Evolutionary conservation across 2,113 vertebrate species (phyloP).

Genomic region (Camelus bactrianus): DNA sequence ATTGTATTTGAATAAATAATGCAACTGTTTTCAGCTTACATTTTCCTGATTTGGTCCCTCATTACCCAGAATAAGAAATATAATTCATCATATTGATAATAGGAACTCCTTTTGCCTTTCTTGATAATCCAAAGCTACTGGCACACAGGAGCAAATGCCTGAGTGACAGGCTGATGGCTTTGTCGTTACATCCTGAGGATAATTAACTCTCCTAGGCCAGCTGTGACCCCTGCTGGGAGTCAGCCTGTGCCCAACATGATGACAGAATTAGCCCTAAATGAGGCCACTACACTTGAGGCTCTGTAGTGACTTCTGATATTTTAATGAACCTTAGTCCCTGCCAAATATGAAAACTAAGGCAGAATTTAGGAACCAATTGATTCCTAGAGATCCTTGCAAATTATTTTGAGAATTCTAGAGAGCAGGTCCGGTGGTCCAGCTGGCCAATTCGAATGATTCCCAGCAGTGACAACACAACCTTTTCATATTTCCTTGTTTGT

Average conservation of each 20-base stretch:
- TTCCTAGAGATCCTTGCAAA: conserved; percentile 37
- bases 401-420: conserved; percentile 45
- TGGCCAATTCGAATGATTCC: neutral
- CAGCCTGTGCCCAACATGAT: conserved; percentile 63
- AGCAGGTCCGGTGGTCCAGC: neutral
- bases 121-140: conserved; percentile 56
- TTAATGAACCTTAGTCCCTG: conserved; percentile 40
- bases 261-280: conserved; percentile 68
- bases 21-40: neutral
- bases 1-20: neutral
- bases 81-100: neutral
- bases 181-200: conserved; percentile 70
- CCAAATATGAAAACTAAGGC: conserved; percentile 51
- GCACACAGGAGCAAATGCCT: conserved; percentile 29
- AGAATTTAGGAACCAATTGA: neutral
- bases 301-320: conserved; percentile 51
- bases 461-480: neutral
- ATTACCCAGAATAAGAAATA: neutral
- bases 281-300: conserved; percentile 45
- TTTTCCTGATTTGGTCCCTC: neutral
- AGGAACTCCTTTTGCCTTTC: neutral
- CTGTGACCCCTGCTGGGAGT: conserved; percentile 75
- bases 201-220: conserved; percentile 73
- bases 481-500: neutral
- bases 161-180: conserved; percentile 64